A percentile compares a stretch with the other conserved stretches of the same genome.
These are phyloP conservation scores for Dendrolimus punctatus DNA, from an alignment of 1,140 invertebrate genomes.

Conservation along the genomic window DNA sequence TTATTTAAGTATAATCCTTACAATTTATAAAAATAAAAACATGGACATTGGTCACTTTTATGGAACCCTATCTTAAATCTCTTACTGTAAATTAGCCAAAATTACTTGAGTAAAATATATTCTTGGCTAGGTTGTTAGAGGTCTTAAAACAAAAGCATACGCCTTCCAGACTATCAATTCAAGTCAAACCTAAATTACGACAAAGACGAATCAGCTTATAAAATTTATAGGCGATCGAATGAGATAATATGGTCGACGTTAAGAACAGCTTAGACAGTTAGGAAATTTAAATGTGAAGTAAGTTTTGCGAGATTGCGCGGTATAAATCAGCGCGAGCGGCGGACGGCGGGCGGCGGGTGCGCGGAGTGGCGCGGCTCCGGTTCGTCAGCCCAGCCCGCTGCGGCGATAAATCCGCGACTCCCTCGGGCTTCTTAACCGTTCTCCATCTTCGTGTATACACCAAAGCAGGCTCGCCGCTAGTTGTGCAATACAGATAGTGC, in stretches of 20 bases:
- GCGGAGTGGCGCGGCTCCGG: conserved; percentile 24
- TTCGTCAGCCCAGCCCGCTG: conserved; percentile 30
- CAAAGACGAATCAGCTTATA: conserved; percentile 66
- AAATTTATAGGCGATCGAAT: conserved; percentile 71
- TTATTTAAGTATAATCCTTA: too few species aligned
- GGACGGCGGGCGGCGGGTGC: conserved; percentile 18
- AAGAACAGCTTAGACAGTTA: conserved; percentile 70
- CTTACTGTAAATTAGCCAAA: too few species aligned
- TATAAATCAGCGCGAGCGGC: conserved; percentile 61
- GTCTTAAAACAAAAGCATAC: conserved; percentile 33
- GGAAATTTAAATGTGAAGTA: conserved; percentile 72
- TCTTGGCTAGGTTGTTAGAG: conserved; percentile 17
- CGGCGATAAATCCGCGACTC: conserved; percentile 64
- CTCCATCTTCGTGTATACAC: conserved; percentile 46
- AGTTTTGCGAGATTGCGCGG: conserved; percentile 69
- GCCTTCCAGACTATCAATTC: conserved; percentile 56
- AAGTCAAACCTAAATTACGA: conserved; percentile 52
- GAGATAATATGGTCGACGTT: conserved; percentile 70
- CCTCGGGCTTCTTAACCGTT: conserved; percentile 54
- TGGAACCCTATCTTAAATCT: neutral
- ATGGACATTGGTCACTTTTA: too few species aligned
- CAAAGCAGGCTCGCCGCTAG: conserved; percentile 6
- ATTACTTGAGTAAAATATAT: neutral
- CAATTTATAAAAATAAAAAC: too few species aligned
- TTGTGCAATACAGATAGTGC: too few species aligned